phyloP scores from a whole-genome alignment of 2,797 vertebrate genomes.

The Sylvia borin region DNA sequence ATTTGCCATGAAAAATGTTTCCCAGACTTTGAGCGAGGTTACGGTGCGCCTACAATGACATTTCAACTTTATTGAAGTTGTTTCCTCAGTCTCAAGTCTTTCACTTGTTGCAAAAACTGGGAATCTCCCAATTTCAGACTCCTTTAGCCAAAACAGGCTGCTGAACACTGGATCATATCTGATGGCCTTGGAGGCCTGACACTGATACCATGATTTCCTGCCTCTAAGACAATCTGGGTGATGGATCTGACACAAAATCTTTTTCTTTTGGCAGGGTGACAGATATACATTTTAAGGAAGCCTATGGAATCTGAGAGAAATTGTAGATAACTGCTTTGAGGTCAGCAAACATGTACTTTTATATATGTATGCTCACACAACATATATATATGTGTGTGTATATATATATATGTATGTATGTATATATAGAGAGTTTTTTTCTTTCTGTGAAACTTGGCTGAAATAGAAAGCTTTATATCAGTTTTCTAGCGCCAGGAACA shows the following conservation, averaged over 20 bases:
- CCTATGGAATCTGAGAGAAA: not conserved
- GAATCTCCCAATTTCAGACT: accelerated
- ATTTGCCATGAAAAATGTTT: not conserved
- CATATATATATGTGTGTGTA: accelerated
- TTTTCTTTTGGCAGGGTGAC: not conserved
- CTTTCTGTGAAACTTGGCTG: not conserved
- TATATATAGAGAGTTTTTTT: not conserved
- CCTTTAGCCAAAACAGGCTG: not conserved
- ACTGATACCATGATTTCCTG: not conserved
- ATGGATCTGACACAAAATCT: not conserved
- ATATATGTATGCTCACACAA: not conserved
- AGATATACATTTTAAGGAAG: not conserved
- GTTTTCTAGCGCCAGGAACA: not conserved
- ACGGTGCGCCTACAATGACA: too few relatives aligned
- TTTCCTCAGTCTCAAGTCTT: not conserved
- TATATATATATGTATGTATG: accelerated
- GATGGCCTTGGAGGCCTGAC: not conserved
- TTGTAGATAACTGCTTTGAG: not conserved
- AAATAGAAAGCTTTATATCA: not conserved
- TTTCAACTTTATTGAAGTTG: not conserved
- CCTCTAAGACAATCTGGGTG: not conserved
- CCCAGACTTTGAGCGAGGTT: not conserved
- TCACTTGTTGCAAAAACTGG: not conserved
- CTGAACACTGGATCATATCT: not conserved
- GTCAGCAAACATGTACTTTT: not conserved